Conservation (phyloP, 2,113 vertebrate species). For the Telmatochromis bifrenatus region DNA sequence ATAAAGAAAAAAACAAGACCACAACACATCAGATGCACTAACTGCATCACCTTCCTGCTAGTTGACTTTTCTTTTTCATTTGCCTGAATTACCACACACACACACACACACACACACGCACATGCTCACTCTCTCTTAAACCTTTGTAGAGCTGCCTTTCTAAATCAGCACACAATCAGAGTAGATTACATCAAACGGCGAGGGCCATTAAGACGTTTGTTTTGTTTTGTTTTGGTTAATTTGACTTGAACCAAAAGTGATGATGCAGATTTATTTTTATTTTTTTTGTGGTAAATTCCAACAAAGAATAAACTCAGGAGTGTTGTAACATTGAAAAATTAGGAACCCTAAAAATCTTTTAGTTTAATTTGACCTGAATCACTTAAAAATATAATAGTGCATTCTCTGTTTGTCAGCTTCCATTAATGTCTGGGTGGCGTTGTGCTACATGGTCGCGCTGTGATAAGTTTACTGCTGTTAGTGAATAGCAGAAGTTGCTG, state of each 20-base stretch:
- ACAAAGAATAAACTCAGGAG: neutral
- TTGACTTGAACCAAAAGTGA: neutral
- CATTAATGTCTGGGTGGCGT: too few species aligned
- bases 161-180: neutral
- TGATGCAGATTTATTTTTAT: neutral
- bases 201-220: neutral
- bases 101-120: neutral
- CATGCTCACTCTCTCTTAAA: fast-evolving
- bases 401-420: neutral
- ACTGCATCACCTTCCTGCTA: neutral
- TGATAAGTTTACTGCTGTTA: neutral
- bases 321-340: neutral
- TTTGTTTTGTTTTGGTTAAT: neutral
- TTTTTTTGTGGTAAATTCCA: neutral
- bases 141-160: neutral
- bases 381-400: neutral
- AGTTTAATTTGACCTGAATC: neutral
- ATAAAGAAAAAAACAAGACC: neutral
- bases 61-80: neutral
- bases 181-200: fast-evolving
- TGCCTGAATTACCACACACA: neutral
- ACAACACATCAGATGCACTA: neutral
- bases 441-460: neutral
- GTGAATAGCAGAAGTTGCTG: neutral
- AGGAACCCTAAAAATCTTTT: neutral